Base-by-base conservation (phyloP, 1,140 invertebrate genomes). In the Trachymyrmex cornetzi region DNA sequence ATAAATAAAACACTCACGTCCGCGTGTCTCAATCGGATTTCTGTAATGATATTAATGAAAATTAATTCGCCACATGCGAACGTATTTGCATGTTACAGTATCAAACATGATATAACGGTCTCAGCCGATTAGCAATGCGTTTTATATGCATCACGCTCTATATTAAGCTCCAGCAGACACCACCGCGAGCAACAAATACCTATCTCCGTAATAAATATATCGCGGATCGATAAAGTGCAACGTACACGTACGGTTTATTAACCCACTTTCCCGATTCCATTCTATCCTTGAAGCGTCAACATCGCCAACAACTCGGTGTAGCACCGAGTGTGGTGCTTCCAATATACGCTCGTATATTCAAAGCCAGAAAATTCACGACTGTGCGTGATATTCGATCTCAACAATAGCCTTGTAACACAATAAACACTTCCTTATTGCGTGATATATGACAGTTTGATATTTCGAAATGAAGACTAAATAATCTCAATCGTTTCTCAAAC, bases 171-270 rank as follows among this genome's bases (percentile, higher is more conserved):
- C 6, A 16, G 34, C 38, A 72, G 50, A 84, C 16, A 48, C 7
- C 9, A 48, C 22, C 38, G 24, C 75, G 66, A 24, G 53, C 67
- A 84, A 84, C 69, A 84, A 84, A 84, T 84, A 84, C n/a, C 69
- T 84, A 74, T 84, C 80, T 61, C n/a, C 27, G 69, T 74, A 84
- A 84, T 84, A 84, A 84, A 75, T 75, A 84, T 48, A 84, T 44
- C 80, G 38, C 38, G 80, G 69, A 84, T 84, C 80, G 80, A 84
- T 84, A 75, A 84, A 84, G 80, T 84, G 80, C 80, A 84, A 84
- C 34, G 80, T 74, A 82, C 80, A 82, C 53, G 38, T 84, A 84
- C 69, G 80, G 80, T 84, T 84, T 84, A 84, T 84, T 84, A 84
- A 84, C 80, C 80, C 44, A 84, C 80, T 84, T 84, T 84, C 69